A percentile compares a stretch with the other conserved stretches of the same genome.
Evolutionary conservation across 2,797 vertebrate genomes (phyloP).

Genomic region (Neosilurus hyrtlii): DNA sequence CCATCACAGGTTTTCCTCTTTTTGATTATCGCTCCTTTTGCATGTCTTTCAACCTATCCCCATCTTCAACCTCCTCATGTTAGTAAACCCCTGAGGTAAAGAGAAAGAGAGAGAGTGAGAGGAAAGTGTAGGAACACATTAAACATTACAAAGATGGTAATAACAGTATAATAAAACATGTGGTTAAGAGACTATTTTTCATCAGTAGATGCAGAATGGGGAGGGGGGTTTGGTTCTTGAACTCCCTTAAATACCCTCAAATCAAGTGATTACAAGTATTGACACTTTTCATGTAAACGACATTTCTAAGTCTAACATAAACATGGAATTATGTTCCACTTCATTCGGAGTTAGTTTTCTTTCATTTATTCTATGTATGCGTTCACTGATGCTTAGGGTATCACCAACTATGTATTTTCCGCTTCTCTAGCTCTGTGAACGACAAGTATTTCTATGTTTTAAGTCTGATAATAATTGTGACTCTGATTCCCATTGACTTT

Average conservation of each 20-base stretch:
- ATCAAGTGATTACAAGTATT: not conserved
- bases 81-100: slow-evolving; percentile 68
- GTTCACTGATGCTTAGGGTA: not conserved
- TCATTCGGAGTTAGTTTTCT: not conserved
- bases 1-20: not conserved
- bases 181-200: not conserved
- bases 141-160: not conserved
- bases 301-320: not conserved
- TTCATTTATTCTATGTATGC: not conserved
- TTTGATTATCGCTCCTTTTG: not conserved
- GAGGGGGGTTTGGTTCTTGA: not conserved
- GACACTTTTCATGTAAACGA: not conserved
- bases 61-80: slow-evolving; percentile 54
- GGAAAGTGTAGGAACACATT: slow-evolving; percentile 3
- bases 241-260: not conserved
- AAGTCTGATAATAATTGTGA: not conserved
- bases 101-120: slow-evolving; percentile 64
- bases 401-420: not conserved
- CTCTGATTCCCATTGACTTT: not conserved
- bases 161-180: no score
- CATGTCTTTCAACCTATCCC: slow-evolving; percentile 11
- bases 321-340: not conserved
- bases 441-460: not conserved
- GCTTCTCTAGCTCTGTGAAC: not conserved
- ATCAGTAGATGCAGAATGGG: not conserved